A percentile compares a stretch with the other conserved stretches of the same genome.
These are phyloP conservation scores for Drosophila bocqueti DNA, from an alignment of 1,140 invertebrate genomes.

Conservation along the genomic window DNA sequence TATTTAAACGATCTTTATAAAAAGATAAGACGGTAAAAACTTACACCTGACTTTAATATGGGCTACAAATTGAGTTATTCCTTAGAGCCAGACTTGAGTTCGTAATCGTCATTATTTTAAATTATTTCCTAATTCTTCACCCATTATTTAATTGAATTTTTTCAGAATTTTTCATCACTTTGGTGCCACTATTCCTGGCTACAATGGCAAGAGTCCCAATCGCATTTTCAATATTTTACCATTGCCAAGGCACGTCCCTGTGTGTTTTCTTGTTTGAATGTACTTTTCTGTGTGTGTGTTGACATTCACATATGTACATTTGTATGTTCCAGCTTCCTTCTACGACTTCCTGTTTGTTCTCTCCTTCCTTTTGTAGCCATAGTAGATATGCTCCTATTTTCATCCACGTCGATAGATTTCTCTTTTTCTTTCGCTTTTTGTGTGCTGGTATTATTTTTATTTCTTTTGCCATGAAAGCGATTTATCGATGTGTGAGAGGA, in stretches of 20 bases:
- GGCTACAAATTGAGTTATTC: background rate
- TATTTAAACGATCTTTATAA: no score
- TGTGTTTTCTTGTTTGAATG: constrained; percentile 15
- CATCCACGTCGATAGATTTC: constrained; percentile 8
- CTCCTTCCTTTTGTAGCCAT: constrained; percentile 10
- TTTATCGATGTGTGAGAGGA: constrained; percentile 59
- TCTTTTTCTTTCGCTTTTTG: constrained; percentile 28
- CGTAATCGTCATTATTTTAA: no score
- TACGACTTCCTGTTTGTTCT: constrained; percentile 68
- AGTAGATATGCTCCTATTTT: constrained; percentile 26
- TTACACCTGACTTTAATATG: background rate
- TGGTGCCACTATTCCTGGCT: constrained; percentile 6
- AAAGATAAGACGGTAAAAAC: no score
- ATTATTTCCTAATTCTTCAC: background rate
- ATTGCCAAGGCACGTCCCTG: constrained; percentile 30
- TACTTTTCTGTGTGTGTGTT: constrained; percentile 4
- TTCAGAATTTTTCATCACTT: no score
- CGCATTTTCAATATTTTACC: constrained; percentile 53
- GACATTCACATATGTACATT: constrained; percentile 22
- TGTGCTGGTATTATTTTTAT: constrained; percentile 57
- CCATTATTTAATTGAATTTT: background rate
- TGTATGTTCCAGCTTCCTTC: constrained; percentile 48
- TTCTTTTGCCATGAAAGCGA: constrained; percentile 56
- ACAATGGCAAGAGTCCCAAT: constrained; percentile 34
- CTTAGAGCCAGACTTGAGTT: background rate